Base-by-base conservation (phyloP, 2,797 vertebrate species). In the Iguana delicatissima region DNA sequence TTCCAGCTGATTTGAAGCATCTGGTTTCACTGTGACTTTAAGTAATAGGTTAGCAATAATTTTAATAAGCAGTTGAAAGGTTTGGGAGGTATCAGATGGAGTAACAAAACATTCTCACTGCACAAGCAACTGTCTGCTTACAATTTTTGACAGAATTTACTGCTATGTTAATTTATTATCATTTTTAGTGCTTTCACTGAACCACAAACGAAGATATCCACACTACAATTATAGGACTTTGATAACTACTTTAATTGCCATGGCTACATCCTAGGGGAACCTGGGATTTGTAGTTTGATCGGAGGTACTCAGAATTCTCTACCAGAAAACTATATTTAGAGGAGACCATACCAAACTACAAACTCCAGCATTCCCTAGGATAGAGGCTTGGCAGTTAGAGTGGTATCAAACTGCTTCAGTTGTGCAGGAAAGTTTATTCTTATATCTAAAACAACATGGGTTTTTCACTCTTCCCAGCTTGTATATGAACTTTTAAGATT, bases 131-230 rank as follows among this genome's bases (percentile, higher is more conserved):
- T 0, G 10, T 6, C 14, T 9, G 7, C 50, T 80, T 50, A 80
- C 12, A 64, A 76, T 79, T 86, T 16, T 64, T 35, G 29, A 52
- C 2, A 67, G 42, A n/a, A 69, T 38, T 73, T 55, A 12, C 57
- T n/a, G 32, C 46, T 62, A 50, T 10, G 26, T 52, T 38, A 46
- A 35, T 9, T n/a, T 85, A n/a, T 80, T 52, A 9, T 46, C 80
- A 42, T 80, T 80, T 64, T 26, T 72, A 50, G 42, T 87, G 85
- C 85, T 64, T 87, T 87, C 38, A 18, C 32, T 62, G 14, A 26
- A 6, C 35, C 38, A 46, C 26, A 26, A 87, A 80, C 69, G 76
- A 67, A 87, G 80, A 20, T 64, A 64, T 24, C 62, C 18, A 22
- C 62, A 64, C 20, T 57, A 13, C 55, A 57, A 64, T 64, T 64